Percentiles rank a stretch among this genome's conserved stretches.
phyloP scores from a whole-genome alignment of 2,888 invertebrate genomes.

The Tinea pellionella region DNA sequence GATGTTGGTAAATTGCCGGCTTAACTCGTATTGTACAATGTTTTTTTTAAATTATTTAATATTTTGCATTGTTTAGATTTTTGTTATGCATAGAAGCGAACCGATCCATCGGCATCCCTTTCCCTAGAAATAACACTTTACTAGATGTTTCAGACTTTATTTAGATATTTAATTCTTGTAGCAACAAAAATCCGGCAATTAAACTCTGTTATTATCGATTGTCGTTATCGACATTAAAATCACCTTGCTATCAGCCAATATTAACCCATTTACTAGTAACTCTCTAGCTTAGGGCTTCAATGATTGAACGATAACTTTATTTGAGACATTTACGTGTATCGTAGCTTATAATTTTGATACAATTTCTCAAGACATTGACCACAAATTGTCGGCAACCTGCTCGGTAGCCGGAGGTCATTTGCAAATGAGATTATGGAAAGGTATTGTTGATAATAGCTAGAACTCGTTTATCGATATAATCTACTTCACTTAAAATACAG shows the following conservation, averaged over 20 bases:
- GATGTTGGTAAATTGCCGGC: conserved; percentile 2
- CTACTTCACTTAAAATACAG: neutral
- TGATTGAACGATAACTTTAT: neutral
- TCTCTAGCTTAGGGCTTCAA: neutral
- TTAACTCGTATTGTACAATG: neutral
- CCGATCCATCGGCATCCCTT: no score
- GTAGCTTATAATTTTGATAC: neutral
- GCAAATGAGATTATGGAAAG: conserved; percentile 34
- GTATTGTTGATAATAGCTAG: conserved; percentile 15
- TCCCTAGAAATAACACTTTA: no score
- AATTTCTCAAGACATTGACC: conserved; percentile 35
- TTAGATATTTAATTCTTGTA: no score
- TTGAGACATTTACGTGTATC: neutral
- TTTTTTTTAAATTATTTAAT: conserved; percentile 1
- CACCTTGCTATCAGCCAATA: neutral
- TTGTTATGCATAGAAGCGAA: no score
- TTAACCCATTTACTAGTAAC: neutral
- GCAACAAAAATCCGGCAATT: no score
- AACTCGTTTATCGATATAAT: conserved; percentile 14
- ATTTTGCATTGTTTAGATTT: neutral
- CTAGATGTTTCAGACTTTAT: no score
- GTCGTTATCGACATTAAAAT: no score
- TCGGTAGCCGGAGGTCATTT: conserved; percentile 38
- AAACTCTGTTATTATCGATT: no score
- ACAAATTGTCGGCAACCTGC: conserved; percentile 36